Conservation (phyloP, 2,888 invertebrate species). For the Drosophila testacea region DNA sequence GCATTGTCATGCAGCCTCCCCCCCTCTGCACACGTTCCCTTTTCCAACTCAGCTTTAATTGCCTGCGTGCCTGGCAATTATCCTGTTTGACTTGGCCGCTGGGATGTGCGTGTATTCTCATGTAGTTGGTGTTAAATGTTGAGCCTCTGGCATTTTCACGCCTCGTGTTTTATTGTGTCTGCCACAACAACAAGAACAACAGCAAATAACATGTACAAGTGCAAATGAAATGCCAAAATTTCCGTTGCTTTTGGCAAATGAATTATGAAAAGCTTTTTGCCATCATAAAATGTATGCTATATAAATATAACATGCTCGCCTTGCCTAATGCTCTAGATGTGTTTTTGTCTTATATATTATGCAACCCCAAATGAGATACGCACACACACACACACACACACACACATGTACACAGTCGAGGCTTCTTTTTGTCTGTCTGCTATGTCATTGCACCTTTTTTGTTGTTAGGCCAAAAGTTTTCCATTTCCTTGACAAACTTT, state of each 20-base stretch:
- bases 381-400: conserved; percentile 20
- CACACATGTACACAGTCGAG: conserved; percentile 8
- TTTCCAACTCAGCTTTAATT: conserved; percentile 40
- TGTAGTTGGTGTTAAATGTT: conserved; percentile 64
- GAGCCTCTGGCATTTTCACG: conserved; percentile 71
- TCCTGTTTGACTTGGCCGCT: conserved; percentile 55
- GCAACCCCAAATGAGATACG: conserved; percentile 35
- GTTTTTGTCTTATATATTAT: conserved; percentile 47
- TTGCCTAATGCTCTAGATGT: conserved; percentile 30
- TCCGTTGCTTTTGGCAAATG: conserved; percentile 44
- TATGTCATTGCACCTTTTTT: conserved; percentile 53
- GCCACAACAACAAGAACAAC: conserved; percentile 20
- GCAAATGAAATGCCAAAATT: conserved; percentile 49
- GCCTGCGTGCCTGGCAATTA: conserved; percentile 56
- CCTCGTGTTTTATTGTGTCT: conserved; percentile 66
- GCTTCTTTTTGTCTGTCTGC: conserved; percentile 30
- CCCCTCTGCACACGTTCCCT: neutral
- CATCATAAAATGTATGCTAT: conserved; percentile 50
- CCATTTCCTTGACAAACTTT: conserved; percentile 54
- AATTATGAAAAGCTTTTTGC: conserved; percentile 60
- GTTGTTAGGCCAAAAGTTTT: conserved; percentile 38
- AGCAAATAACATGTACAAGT: conserved; percentile 11
- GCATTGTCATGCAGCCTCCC: conserved; percentile 30
- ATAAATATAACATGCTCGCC: conserved; percentile 40
- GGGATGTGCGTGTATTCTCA: conserved; percentile 46